Conservation (phyloP, 2,113 vertebrate species). For the Rhabdomys dilectus region DNA sequence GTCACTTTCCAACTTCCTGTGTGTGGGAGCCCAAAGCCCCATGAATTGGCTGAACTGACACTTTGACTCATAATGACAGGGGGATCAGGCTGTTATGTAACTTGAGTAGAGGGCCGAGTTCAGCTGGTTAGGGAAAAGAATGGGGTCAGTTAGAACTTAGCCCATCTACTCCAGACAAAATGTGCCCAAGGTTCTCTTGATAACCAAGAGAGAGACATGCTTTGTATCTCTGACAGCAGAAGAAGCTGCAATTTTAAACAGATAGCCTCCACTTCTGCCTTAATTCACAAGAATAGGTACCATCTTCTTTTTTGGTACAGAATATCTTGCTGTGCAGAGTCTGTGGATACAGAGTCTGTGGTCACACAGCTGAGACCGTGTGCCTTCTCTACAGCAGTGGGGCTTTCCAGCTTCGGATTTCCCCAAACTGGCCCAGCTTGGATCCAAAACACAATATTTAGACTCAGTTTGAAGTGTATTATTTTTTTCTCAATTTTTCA, state of each 20-base stretch:
- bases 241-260: not conserved
- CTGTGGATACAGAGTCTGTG: not conserved
- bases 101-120: constrained; percentile 21
- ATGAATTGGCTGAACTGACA: constrained; percentile 10
- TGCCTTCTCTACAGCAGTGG: not conserved
- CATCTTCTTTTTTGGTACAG: not conserved
- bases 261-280: not conserved
- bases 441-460: constrained; percentile 13
- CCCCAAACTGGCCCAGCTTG: not conserved
- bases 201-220: not conserved
- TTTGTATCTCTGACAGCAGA: not conserved
- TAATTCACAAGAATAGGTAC: not conserved
- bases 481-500: not conserved
- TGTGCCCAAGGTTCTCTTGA: not conserved
- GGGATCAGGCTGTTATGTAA: constrained; percentile 59
- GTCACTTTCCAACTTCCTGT: constrained; percentile 61
- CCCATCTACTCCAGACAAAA: not conserved
- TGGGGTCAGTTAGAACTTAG: not conserved
- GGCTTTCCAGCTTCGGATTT: constrained; percentile 25
- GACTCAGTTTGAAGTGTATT: not conserved
- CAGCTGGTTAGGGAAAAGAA: constrained; percentile 42
- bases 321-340: not conserved
- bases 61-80: constrained; percentile 62
- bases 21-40: constrained; percentile 42
- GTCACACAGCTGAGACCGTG: accelerated